phyloP scores from a whole-genome alignment of 2,888 invertebrate species.

The Lysandra coridon region DNA sequence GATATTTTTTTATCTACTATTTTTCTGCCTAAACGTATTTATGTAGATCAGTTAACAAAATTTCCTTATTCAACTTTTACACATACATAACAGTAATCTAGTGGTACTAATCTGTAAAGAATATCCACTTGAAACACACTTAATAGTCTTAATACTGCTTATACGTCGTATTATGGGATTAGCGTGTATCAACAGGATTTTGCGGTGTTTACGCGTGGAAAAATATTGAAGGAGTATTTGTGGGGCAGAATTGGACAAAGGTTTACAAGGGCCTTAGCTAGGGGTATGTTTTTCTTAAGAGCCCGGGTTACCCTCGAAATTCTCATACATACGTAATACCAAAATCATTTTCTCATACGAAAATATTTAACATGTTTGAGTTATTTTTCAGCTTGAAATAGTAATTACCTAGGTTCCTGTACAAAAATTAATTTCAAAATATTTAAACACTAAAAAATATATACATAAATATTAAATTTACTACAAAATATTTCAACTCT shows the following conservation, averaged over 20 bases:
- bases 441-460: too few species aligned
- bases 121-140: not conserved
- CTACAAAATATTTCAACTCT: too few species aligned
- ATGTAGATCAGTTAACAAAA: not conserved
- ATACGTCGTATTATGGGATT: slow-evolving; percentile 8
- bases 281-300: not conserved
- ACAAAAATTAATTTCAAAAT: too few species aligned
- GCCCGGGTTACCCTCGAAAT: too few species aligned
- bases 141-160: slow-evolving; percentile 13
- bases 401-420: too few species aligned
- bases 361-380: too few species aligned
- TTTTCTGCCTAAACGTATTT: not conserved
- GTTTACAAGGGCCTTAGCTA: not conserved
- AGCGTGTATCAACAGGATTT: not conserved
- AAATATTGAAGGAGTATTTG: not conserved
- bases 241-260: not conserved
- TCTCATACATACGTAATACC: too few species aligned
- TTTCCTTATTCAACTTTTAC: too few species aligned
- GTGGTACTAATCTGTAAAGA: not conserved
- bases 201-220: not conserved
- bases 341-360: too few species aligned
- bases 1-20: too few species aligned
- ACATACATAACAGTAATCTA: not conserved
- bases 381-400: too few species aligned
- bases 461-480: too few species aligned